Base-by-base conservation (phyloP, 2,888 invertebrate genomes). In the Cylindroiulus punctatus region DNA sequence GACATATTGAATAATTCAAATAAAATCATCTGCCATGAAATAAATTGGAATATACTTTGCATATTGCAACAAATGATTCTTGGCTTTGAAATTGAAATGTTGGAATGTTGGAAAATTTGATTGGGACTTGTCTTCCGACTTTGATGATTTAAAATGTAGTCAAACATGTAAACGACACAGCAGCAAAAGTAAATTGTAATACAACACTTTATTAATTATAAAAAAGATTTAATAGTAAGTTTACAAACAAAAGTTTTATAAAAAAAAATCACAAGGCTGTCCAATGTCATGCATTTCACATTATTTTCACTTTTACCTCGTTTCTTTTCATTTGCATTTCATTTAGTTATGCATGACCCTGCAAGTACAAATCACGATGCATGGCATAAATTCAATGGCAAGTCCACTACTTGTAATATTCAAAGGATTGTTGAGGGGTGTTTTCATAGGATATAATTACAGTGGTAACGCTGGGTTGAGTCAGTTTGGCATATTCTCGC, bases 141-240 rank as follows among this genome's bases (percentile, higher is more conserved):
- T n/a, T n/a, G n/a, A n/a, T n/a, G n/a, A n/a, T n/a, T 7, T 40
- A 40, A 40, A 7, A 40, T 44, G 8, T 8, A 44, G 8, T 14
- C 5, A 40, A 4, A 8, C 40, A 30, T 26, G 17, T 14, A 76
- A 76, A 17, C 12, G 30, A 19, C 4, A 32, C 76, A 76, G 32
- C 4, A 12, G 76, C 30, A 76, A 76, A 26, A 30, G 17, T 30
- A 32, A 76, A 30, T 76, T 76, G 76, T 76, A 76, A 76, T 76
- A 76, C 76, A 76, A 32, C 76, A 76, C 76, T 76, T 76, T 76
- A 76, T 76, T 76, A 76, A 76, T 76, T 76, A 76, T 76, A 76
- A 76, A 76, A 76, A 30, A 76, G 30, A 76, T 76, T 76, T 76
- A 76, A 76, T 76, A 76, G 76, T 76, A 76, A 76, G 76, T 76